Evolutionary conservation across 2,888 invertebrate species (phyloP).

Genomic region (Ophion costatus): DNA sequence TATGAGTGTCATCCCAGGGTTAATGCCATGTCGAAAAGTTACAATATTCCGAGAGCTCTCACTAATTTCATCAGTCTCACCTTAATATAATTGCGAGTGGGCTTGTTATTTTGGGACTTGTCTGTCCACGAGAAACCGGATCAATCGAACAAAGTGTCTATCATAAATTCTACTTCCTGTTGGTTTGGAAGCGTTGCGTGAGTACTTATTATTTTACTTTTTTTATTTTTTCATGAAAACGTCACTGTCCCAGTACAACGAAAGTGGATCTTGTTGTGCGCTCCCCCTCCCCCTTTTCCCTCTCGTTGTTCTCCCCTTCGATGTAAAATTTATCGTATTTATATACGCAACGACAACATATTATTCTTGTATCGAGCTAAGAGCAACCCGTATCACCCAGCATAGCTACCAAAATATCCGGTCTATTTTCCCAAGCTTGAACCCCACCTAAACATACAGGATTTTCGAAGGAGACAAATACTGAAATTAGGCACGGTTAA

Average conservation of each 20-base stretch:
- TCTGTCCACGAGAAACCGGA: no score
- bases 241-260: no score
- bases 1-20: no score
- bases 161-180: no score
- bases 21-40: no score
- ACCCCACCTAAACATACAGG: neutral
- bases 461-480: slow-evolving; percentile 13
- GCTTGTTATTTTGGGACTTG: no score
- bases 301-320: neutral
- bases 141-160: no score
- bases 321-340: slow-evolving; percentile 1
- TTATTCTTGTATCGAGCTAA: slow-evolving; percentile 3
- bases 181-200: no score
- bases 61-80: no score
- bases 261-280: no score
- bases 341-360: slow-evolving; percentile 9
- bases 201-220: neutral
- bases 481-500: neutral
- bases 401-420: slow-evolving; percentile 9
- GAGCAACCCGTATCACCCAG: neutral
- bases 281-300: neutral
- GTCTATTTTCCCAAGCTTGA: slow-evolving; percentile 1
- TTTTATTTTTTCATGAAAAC: neutral
- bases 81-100: no score
- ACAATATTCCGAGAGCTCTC: no score